A percentile compares a stretch with the other conserved stretches of the same genome.
phyloP scores from a whole-genome alignment of 2,797 vertebrate species.

The Notolepis coatsorum region DNA sequence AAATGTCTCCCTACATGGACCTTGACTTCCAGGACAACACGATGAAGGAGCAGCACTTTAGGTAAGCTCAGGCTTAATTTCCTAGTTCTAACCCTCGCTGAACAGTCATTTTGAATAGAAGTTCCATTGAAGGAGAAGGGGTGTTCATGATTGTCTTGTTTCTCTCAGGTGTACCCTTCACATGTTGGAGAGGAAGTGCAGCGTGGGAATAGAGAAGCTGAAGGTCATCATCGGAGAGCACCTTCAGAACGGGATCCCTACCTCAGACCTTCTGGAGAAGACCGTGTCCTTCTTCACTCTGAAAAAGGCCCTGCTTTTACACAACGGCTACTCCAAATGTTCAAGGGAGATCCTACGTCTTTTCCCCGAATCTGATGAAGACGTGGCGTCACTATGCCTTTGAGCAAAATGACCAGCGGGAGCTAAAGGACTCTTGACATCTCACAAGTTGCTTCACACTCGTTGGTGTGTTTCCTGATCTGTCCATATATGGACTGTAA shows the following conservation, averaged over 20 bases:
- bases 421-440: slow-evolving; percentile 1
- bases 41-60: slow-evolving; percentile 75
- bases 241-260: slow-evolving; percentile 70
- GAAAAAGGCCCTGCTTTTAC: slow-evolving; percentile 72
- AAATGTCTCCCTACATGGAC: slow-evolving; percentile 74
- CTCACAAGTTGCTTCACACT: neutral
- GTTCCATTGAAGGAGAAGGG: too few relatives aligned
- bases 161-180: slow-evolving; percentile 69
- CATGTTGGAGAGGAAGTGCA: slow-evolving; percentile 78
- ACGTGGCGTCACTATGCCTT: slow-evolving; percentile 70
- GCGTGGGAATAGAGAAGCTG: slow-evolving; percentile 74
- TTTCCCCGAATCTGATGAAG: slow-evolving; percentile 72
- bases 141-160: slow-evolving; percentile 1
- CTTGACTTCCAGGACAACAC: slow-evolving; percentile 72
- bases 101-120: too few relatives aligned
- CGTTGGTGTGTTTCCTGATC: neutral
- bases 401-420: slow-evolving; percentile 34
- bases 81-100: too few relatives aligned
- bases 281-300: slow-evolving; percentile 72
- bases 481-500: slow-evolving; percentile 1
- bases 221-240: slow-evolving; percentile 74
- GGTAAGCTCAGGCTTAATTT: slow-evolving; percentile 49
- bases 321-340: slow-evolving; percentile 76
- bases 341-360: slow-evolving; percentile 75
- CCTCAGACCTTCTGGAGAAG: slow-evolving; percentile 76